Evolutionary conservation across 2,797 vertebrate genomes (phyloP), one percentile per base, ranked within the genome.

Genomic region (Fratercula arctica): DNA sequence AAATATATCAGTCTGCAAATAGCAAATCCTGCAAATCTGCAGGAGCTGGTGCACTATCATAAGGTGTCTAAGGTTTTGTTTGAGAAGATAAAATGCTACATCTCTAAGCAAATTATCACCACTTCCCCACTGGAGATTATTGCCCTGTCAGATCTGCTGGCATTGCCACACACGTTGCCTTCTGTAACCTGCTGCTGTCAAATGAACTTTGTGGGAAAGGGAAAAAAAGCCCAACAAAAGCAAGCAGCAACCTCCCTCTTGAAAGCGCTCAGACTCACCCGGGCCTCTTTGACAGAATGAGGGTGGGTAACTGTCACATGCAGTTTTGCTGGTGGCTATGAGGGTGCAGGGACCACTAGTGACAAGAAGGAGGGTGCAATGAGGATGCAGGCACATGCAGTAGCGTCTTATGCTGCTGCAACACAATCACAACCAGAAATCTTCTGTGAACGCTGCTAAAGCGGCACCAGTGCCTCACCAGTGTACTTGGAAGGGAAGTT

Each of bases 361-460:
- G 31, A 79, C 31, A 43, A 54, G 24, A 19, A 67, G n/a, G 17
- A 60, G 37, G 13, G 1, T 54, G n/a, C 9, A 39, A 43, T 14
- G 37, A 37, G 15, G 16, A 8, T 41, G 17, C 16, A 31, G 23
- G 31, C 23, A 28, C 26, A 23, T 12, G 24, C 16, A 43, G 16
- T 1, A 76, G 2, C 0, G 1, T 77, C 46, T 43, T 39, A 28
- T 0, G 1, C 13, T 66, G 8, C n/a, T n/a, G 50, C n/a, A 73
- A 19, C 11, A 46, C 15, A 20, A 9, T 4, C 17, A 3, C 13
- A 82, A 64, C 4, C 16, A 66, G 25, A 72, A 87, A 68, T 29
- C 19, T 37, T 13, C 17, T 5, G 8, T 46, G n/a, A 69, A 24
- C 16, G 9, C 31, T 61, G 20, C 29, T 60, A 7, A 87, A 85